Evolutionary conservation across 2,113 vertebrate genomes (phyloP), one percentile per base, ranked within the genome.

Genomic region (Furnarius figulus): DNA sequence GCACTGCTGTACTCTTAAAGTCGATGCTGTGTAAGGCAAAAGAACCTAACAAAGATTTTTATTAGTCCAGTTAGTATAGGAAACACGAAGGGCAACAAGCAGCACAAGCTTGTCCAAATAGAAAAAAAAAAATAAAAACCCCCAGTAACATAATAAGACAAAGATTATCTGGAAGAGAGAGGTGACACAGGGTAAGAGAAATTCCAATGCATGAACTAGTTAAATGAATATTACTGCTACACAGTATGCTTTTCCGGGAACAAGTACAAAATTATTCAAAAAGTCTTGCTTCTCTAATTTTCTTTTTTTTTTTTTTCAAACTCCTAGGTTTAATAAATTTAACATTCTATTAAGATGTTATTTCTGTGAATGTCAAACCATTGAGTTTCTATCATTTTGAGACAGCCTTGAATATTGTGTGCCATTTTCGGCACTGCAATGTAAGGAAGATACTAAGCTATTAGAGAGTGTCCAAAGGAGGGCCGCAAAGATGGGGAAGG

Each of bases 131-230:
- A 62, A 2, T 28, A 85, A 95, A 96, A 96, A 58, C 85, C 68
- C 37, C 3, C 58, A 63, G 68, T 85, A 93, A 73, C 30, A 85
- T 20, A 50, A 27, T 16, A 67, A 73, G 18, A 50, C 33, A 7
- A 95, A 79, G 67, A 95, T 84, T 94, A 97, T 91, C 80, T 91
- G 85, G 46, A 74, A 49, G 61, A 77, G 61, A 77, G 33, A 44
- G 33, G 24, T 35, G 5, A 20, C 24, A 81, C 6, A 19, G 31
- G 44, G 55, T 24, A n/a, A 67, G 19, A 89, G 46, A 94, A 94
- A 92, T 88, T 95, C 73, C 63, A 74, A 70, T 88, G 72, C 52
- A 83, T 66, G 83, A 77, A 76, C 53, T 66, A 63, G 74, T 94
- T 95, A 97, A 89, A 91, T 95, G 46, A 58, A 22, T 87, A 66